Conservation (phyloP, 2,888 invertebrate genomes). For the Caenorhabditis japonica region DNA sequence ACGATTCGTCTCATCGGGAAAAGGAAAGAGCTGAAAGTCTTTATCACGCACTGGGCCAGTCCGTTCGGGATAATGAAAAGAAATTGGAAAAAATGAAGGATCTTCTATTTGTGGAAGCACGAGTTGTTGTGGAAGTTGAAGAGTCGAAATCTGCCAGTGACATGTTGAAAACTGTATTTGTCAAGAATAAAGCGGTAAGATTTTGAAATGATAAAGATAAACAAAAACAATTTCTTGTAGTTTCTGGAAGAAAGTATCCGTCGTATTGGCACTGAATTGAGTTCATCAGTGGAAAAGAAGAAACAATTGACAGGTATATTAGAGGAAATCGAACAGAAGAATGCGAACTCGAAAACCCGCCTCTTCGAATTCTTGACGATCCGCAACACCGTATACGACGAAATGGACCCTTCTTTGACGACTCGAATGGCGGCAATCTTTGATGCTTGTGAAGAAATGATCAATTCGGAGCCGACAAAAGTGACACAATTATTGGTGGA, state of each 20-base stretch:
- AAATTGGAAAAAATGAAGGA: slow-evolving; percentile 32
- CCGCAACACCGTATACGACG: slow-evolving; percentile 21
- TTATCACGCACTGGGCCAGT: slow-evolving; percentile 27
- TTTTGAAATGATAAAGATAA: background rate
- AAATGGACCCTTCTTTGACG: slow-evolving; percentile 12
- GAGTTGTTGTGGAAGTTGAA: slow-evolving; percentile 8
- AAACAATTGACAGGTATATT: slow-evolving; percentile 16
- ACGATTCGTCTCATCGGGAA: slow-evolving; percentile 45
- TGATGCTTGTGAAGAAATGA: slow-evolving; percentile 30
- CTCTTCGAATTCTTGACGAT: slow-evolving; percentile 24
- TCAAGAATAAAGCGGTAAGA: slow-evolving; percentile 15
- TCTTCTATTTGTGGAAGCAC: slow-evolving; percentile 7
- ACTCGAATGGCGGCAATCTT: slow-evolving; percentile 19
- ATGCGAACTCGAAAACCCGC: slow-evolving; percentile 13
- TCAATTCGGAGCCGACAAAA: slow-evolving; percentile 36
- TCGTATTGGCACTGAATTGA: slow-evolving; percentile 29
- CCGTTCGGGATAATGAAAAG: slow-evolving; percentile 30
- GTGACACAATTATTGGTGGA: slow-evolving; percentile 53
- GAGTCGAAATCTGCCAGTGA: slow-evolving; percentile 19
- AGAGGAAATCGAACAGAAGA: slow-evolving; percentile 25
- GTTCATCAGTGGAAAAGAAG: slow-evolving; percentile 11
- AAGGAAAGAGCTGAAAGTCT: slow-evolving; percentile 51
- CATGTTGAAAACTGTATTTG: slow-evolving; percentile 26
- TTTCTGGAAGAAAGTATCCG: slow-evolving; percentile 39
- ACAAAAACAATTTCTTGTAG: slow-evolving; percentile 7